Evolutionary conservation across 2,797 vertebrate genomes (phyloP).

Genomic region (Rhabdomys pumilio): DNA sequence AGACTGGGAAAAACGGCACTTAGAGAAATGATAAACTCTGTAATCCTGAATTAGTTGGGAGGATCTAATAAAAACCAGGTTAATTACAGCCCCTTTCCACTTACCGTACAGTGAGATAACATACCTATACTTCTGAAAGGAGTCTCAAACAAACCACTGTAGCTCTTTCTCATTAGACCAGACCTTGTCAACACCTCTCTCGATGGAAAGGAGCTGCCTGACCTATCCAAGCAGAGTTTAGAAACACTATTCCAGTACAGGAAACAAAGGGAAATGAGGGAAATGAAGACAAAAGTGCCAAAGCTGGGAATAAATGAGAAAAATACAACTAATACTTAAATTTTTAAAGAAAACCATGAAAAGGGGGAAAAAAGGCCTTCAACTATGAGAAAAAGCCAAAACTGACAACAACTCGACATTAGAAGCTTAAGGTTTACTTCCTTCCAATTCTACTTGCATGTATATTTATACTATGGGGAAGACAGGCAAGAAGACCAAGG

Average conservation of each 20-base stretch:
- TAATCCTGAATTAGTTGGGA: neutral
- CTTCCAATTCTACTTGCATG: constrained; percentile 5
- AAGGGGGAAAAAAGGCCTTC: neutral
- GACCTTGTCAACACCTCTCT: neutral
- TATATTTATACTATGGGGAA: neutral
- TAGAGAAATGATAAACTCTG: neutral
- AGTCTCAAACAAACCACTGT: neutral
- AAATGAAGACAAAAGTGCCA: constrained; percentile 31
- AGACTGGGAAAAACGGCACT: neutral
- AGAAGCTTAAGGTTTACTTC: neutral
- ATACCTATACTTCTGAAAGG: neutral
- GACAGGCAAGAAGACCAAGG: neutral
- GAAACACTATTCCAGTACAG: constrained; percentile 19
- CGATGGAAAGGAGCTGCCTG: neutral
- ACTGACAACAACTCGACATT: neutral
- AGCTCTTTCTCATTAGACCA: neutral
- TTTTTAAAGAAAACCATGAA: constrained; percentile 28
- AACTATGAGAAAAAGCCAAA: neutral
- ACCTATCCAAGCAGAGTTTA: neutral
- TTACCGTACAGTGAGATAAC: neutral
- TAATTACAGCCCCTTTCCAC: neutral
- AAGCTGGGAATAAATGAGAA: neutral
- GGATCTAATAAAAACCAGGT: constrained; percentile 8
- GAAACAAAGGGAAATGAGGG: neutral
- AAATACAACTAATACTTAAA: neutral